A percentile compares a stretch with the other conserved stretches of the same genome.
Evolutionary conservation across 2,797 vertebrate species (phyloP).

Genomic region (Acestrorhynchus altus): DNA sequence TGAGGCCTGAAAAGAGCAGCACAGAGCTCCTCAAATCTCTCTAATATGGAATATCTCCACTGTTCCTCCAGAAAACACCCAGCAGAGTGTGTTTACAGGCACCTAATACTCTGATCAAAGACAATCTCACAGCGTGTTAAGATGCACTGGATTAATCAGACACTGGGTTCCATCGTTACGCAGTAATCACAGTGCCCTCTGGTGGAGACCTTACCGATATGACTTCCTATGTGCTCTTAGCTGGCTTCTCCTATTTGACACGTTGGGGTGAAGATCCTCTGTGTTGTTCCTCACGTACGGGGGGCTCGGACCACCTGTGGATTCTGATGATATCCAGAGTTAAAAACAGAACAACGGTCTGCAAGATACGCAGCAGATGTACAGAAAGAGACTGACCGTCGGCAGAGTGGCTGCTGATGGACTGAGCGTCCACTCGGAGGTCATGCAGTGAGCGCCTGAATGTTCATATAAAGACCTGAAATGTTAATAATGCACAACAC

Average conservation of each 20-base stretch:
- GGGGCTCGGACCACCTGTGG: constrained; percentile 37
- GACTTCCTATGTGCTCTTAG: constrained; percentile 34
- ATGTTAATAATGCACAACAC: not conserved
- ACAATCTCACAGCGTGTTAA: too few relatives aligned
- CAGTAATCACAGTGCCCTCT: not conserved
- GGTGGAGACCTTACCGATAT: constrained; percentile 32
- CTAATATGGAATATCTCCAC: too few relatives aligned
- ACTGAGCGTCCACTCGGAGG: constrained; percentile 49
- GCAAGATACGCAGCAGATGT: not conserved
- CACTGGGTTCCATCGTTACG: too few relatives aligned
- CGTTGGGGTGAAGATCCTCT: constrained; percentile 16
- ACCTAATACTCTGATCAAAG: too few relatives aligned
- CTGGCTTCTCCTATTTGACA: constrained; percentile 46
- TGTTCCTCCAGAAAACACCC: too few relatives aligned
- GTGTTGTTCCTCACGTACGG: constrained; percentile 9
- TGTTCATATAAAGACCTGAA: constrained; percentile 21
- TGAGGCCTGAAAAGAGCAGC: constrained; percentile 36
- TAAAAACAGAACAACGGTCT: not conserved
- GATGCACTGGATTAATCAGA: too few relatives aligned
- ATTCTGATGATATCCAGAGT: constrained; percentile 17
- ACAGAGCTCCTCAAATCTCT: not conserved
- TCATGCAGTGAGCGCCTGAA: constrained; percentile 64
- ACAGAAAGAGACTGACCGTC: constrained; percentile 45
- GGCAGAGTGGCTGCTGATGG: constrained; percentile 33
- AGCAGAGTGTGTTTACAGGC: too few relatives aligned